Evolutionary conservation across 2,797 vertebrate genomes (phyloP).

Genomic region (Corythornis leucogaster): DNA sequence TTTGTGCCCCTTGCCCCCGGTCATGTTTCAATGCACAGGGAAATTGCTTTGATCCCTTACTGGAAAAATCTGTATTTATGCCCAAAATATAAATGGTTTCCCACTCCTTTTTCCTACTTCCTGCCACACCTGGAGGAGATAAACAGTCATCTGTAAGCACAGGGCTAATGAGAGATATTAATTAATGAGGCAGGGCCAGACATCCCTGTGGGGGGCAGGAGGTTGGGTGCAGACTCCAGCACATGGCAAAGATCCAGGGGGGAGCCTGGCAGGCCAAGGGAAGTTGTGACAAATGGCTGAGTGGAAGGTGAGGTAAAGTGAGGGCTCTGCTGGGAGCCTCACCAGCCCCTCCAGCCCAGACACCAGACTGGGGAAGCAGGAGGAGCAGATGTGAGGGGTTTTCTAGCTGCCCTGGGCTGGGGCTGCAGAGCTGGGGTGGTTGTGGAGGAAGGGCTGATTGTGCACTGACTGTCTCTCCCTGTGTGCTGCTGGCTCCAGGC

Average conservation of each 20-base stretch:
- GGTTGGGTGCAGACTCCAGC: background rate
- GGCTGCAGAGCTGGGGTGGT: background rate
- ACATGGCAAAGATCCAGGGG: rapidly evolving
- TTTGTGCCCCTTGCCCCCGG: background rate
- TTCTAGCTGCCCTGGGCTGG: background rate
- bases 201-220: background rate
- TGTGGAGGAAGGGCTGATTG: background rate
- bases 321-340: background rate
- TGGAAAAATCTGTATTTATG: background rate
- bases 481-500: background rate
- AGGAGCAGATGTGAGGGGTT: constrained; percentile 32
- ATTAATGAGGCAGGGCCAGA: background rate
- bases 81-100: background rate
- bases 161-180: background rate
- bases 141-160: background rate
- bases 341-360: background rate
- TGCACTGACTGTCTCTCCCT: background rate
- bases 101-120: background rate
- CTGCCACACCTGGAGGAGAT: background rate
- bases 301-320: background rate
- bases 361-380: constrained; percentile 9
- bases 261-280: background rate
- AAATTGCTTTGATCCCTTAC: background rate
- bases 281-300: background rate
- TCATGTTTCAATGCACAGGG: background rate